Evolutionary conservation across 2,113 vertebrate genomes (phyloP).

Genomic region (Prochilodus magdalenae): DNA sequence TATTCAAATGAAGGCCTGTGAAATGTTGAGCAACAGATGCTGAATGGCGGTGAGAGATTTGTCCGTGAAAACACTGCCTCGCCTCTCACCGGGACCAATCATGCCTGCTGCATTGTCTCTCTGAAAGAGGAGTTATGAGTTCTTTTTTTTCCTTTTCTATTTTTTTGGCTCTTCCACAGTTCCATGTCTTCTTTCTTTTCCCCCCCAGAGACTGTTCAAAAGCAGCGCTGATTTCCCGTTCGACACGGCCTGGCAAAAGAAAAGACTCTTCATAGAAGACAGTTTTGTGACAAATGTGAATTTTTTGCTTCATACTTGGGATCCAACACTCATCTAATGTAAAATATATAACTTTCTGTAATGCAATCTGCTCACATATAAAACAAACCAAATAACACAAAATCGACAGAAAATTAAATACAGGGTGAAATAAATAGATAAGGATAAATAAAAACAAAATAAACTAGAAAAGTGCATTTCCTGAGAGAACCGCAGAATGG

Average conservation of each 20-base stretch:
- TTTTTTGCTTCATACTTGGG: background rate
- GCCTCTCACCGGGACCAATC: slow-evolving; percentile 36
- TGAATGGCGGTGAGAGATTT: slow-evolving; percentile 44
- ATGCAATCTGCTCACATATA: too few relatives aligned
- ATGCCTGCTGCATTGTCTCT: slow-evolving; percentile 33
- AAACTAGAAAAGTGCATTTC: too few relatives aligned
- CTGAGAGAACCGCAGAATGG: too few relatives aligned
- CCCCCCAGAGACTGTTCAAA: slow-evolving; percentile 26
- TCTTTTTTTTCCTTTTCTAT: background rate
- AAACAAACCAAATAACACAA: too few relatives aligned
- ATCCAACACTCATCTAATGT: background rate
- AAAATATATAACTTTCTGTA: too few relatives aligned
- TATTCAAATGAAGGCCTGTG: slow-evolving; percentile 42
- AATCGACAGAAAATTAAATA: too few relatives aligned
- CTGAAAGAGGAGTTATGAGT: slow-evolving; percentile 30
- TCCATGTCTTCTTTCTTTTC: slow-evolving; percentile 31
- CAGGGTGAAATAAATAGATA: too few relatives aligned
- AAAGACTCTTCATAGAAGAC: background rate
- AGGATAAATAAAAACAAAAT: too few relatives aligned
- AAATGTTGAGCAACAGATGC: slow-evolving; percentile 36
- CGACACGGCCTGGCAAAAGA: slow-evolving; percentile 35
- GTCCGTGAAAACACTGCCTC: slow-evolving; percentile 43
- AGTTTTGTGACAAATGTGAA: slow-evolving; percentile 6
- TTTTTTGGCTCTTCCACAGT: slow-evolving; percentile 26
- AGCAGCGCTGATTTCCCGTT: slow-evolving; percentile 32